Evolutionary conservation across 2,113 vertebrate species (phyloP).

Genomic region (Pseudois nayaur): DNA sequence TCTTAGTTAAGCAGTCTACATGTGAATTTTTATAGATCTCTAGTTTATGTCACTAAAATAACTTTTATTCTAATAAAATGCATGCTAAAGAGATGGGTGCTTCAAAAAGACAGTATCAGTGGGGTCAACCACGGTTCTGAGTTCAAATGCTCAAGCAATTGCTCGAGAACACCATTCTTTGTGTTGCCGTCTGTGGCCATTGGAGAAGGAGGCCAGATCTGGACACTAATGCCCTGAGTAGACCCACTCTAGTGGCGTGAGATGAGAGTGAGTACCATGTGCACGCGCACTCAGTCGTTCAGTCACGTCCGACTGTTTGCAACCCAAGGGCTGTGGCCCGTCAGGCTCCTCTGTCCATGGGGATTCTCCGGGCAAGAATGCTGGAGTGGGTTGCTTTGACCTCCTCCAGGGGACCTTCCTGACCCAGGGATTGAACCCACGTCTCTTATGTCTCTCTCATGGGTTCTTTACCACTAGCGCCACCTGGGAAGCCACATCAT

Average conservation of each 20-base stretch:
- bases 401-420: background rate
- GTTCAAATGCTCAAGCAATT: background rate
- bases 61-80: background rate
- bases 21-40: background rate
- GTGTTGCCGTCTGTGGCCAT: fast-evolving
- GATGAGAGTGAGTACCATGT: background rate
- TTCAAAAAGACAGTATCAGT: background rate
- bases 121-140: background rate
- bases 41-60: background rate
- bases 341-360: background rate
- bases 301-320: background rate
- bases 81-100: background rate
- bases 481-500: background rate
- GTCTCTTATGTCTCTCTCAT: background rate
- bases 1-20: background rate
- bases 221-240: background rate
- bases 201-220: fast-evolving
- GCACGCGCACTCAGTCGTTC: fast-evolving
- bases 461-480: background rate
- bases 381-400: background rate
- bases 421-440: background rate
- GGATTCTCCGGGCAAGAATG: background rate
- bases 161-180: background rate
- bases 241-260: background rate
- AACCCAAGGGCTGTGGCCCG: fast-evolving